Conservation (phyloP, 2,888 invertebrate species). For the Griposia aprilina region DNA sequence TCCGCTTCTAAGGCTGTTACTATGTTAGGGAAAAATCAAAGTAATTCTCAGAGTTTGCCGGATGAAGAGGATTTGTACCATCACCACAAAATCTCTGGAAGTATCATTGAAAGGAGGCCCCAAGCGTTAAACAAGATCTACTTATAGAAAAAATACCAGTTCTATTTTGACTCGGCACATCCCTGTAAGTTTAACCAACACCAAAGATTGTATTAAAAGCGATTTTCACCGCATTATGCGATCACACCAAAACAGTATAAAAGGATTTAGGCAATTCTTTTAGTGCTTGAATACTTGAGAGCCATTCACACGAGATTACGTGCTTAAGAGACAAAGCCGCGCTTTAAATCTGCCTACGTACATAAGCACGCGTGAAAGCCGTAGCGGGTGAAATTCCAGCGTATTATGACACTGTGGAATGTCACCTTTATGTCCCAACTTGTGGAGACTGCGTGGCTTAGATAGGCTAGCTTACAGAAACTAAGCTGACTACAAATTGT, state of each 20-base stretch:
- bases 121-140: background rate
- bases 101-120: too few species aligned
- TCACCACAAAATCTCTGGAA: background rate
- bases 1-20: background rate
- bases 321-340: constrained; percentile 52
- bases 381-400: constrained; percentile 28
- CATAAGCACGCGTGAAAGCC: constrained; percentile 13
- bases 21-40: background rate
- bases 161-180: background rate
- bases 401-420: constrained; percentile 45
- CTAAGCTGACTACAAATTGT: background rate
- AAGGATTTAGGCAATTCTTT: constrained; percentile 56
- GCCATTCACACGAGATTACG: constrained; percentile 57
- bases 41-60: too few species aligned
- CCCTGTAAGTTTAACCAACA: background rate
- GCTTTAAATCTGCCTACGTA: constrained; percentile 54
- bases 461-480: constrained; percentile 6
- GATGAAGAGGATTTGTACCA: background rate
- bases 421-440: constrained; percentile 38
- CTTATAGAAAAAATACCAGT: background rate
- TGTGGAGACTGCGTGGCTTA: background rate
- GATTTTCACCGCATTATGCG: constrained; percentile 27
- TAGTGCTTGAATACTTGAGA: constrained; percentile 48
- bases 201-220: constrained; percentile 19
- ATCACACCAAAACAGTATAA: constrained; percentile 36